Conservation (phyloP, 2,888 invertebrate genomes). For the Eilema griseolum region DNA sequence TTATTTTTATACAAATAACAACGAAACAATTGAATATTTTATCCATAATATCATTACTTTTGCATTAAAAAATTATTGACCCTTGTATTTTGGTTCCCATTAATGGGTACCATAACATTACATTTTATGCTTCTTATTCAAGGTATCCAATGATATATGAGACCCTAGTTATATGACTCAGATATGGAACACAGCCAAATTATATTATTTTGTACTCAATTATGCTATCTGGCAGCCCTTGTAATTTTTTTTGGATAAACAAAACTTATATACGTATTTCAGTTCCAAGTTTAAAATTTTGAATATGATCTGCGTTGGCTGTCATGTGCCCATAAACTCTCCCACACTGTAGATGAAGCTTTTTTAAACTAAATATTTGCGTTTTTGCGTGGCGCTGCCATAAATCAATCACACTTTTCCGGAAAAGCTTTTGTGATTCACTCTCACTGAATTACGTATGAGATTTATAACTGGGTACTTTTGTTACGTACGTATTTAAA, state of each 20-base stretch:
- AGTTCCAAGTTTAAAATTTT: constrained; percentile 24
- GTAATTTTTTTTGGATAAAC: constrained; percentile 29
- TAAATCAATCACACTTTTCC: constrained; percentile 7
- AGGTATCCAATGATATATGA: neutral
- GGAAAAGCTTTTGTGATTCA: constrained; percentile 9
- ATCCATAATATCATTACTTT: neutral
- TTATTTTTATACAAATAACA: too few relatives aligned
- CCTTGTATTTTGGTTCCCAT: neutral
- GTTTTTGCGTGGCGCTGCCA: neutral
- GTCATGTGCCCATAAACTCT: constrained; percentile 16
- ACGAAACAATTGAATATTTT: too few relatives aligned
- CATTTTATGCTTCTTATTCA: neutral
- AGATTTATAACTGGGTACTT: neutral
- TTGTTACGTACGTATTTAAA: neutral
- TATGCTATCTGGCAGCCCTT: neutral
- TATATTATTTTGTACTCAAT: neutral
- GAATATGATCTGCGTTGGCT: constrained; percentile 15
- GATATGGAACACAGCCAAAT: neutral
- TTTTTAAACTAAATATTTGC: constrained; percentile 8
- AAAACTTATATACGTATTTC: constrained; percentile 21
- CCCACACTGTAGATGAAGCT: constrained; percentile 17
- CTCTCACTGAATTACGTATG: neutral
- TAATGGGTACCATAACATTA: neutral
- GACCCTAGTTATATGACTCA: neutral
- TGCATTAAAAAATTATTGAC: neutral